A percentile compares a stretch with the other conserved stretches of the same genome.
Conservation (phyloP, 2,888 invertebrate genomes). For the Augiades crinisus region DNA sequence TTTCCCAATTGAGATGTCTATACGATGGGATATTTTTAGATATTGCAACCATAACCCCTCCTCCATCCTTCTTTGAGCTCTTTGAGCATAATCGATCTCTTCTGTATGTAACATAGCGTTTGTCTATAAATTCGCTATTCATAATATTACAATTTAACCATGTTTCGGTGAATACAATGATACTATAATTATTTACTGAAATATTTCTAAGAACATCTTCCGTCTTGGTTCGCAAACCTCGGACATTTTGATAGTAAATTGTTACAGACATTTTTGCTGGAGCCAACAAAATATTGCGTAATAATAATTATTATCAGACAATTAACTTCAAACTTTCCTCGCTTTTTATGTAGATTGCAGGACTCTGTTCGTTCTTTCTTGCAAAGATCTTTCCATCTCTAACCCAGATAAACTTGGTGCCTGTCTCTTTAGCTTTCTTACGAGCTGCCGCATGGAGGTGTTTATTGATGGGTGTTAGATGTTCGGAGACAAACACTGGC, state of each 20-base stretch:
- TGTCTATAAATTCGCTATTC: slow-evolving; percentile 22
- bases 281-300: not conserved
- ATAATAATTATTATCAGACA: not conserved
- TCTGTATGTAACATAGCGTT: slow-evolving; percentile 19
- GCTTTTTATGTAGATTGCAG: not conserved
- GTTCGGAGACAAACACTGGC: slow-evolving; percentile 10
- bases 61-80: slow-evolving; percentile 20
- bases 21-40: slow-evolving; percentile 6
- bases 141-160: slow-evolving; percentile 22
- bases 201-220: slow-evolving; percentile 20
- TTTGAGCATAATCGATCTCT: slow-evolving; percentile 12
- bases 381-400: slow-evolving; percentile 3
- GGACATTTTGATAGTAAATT: slow-evolving; percentile 24
- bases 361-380: slow-evolving; percentile 10
- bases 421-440: slow-evolving; percentile 6
- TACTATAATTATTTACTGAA: slow-evolving; percentile 8
- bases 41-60: slow-evolving; percentile 26
- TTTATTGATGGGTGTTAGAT: slow-evolving; percentile 3
- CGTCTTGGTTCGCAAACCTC: slow-evolving; percentile 26
- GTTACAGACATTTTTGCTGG: slow-evolving; percentile 1
- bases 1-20: not conserved
- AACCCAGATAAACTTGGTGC: slow-evolving; percentile 6
- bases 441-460: slow-evolving; percentile 10
- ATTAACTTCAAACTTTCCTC: slow-evolving; percentile 1
- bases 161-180: slow-evolving; percentile 27